These are phyloP conservation scores for Mormoops blainvillei DNA, from an alignment of 2,113 vertebrate species.

Conservation along the genomic window DNA sequence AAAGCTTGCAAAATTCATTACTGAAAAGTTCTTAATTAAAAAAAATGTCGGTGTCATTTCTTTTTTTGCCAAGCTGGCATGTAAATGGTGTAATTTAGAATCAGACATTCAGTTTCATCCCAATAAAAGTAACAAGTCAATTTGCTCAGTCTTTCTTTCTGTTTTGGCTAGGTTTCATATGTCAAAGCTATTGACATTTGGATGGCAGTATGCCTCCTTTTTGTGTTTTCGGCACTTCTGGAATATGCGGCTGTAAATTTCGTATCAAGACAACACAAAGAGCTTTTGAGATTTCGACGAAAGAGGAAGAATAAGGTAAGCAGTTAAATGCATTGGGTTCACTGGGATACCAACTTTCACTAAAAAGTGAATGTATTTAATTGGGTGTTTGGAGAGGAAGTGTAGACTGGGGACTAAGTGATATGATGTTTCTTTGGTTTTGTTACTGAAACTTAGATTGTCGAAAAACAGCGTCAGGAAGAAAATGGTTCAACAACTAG, in stretches of 20 bases:
- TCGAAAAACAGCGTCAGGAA: background rate
- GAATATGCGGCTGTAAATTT: constrained; percentile 99
- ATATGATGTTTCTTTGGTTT: background rate
- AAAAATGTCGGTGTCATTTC: background rate
- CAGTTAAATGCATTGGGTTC: background rate
- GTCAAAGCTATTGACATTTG: constrained; percentile 99
- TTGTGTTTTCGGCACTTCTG: constrained; percentile 96
- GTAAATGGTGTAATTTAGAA: background rate
- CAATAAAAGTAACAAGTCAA: background rate
- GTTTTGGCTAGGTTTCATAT: constrained; percentile 89
- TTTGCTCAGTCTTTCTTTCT: background rate
- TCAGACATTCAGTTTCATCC: background rate
- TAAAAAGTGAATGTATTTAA: background rate
- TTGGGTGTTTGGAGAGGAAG: background rate
- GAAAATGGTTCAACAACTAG: background rate
- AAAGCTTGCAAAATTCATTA: background rate
- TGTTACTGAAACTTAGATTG: background rate
- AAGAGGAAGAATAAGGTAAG: constrained; percentile 91
- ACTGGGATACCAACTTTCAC: background rate
- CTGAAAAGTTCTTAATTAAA: background rate
- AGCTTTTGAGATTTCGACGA: constrained; percentile 89
- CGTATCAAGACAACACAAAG: constrained; percentile 97
- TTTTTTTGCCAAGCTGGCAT: background rate
- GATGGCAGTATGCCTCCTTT: constrained; percentile 98
- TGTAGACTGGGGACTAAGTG: background rate